These are phyloP conservation scores for Dolichotis patagonum DNA, from an alignment of 2,113 vertebrate species.

Conservation along the genomic window DNA sequence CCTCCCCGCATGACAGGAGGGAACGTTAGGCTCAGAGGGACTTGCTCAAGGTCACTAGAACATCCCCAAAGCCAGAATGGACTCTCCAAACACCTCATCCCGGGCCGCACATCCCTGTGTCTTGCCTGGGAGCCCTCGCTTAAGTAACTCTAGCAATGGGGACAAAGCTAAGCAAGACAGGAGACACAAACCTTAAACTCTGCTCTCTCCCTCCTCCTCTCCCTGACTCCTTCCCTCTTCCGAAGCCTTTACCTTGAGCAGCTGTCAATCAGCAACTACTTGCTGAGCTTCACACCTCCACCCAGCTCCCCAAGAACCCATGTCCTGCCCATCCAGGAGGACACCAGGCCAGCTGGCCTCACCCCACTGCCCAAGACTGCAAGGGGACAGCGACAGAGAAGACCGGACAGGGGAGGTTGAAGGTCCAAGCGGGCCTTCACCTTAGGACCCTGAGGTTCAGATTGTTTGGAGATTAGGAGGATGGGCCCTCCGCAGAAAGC, in stretches of 20 bases:
- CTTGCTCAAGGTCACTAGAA: neutral
- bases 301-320: neutral
- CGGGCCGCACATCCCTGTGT: neutral
- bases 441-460: neutral
- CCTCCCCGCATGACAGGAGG: neutral
- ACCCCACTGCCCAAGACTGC: neutral
- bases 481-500: neutral
- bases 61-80: neutral
- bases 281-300: neutral
- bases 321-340: neutral
- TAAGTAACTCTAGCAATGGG: neutral
- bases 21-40: neutral
- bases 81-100: neutral
- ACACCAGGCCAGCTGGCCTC: neutral
- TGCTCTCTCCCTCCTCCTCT: neutral
- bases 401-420: neutral
- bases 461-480: fast-evolving
- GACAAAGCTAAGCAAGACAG: neutral
- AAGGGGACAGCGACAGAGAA: neutral
- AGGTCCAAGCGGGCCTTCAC: neutral
- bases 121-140: neutral
- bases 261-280: neutral
- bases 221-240: neutral
- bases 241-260: neutral
- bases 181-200: neutral